Evolutionary conservation across 2,113 vertebrate species (phyloP).

Genomic region (Alexandromys fortis): DNA sequence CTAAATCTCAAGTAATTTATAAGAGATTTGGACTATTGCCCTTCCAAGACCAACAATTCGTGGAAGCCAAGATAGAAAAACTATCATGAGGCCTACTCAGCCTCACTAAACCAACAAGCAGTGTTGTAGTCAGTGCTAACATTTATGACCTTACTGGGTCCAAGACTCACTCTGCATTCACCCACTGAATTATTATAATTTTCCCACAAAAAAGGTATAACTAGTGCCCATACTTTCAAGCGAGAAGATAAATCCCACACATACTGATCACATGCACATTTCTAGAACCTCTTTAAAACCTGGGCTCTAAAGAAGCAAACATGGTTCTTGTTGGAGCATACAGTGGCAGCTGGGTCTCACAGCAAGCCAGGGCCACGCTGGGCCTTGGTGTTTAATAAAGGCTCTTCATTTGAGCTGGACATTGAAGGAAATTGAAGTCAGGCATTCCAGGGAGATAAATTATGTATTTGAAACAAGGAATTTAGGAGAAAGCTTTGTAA

Average conservation of each 20-base stretch:
- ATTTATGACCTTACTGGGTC: background rate
- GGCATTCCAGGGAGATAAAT: background rate
- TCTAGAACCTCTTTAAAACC: background rate
- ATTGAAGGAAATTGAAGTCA: background rate
- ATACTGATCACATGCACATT: background rate
- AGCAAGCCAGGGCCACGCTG: no score
- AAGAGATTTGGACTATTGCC: background rate
- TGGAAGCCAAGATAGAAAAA: background rate
- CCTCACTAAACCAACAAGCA: background rate
- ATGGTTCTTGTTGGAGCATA: background rate
- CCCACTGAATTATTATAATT: background rate
- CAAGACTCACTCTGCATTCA: background rate
- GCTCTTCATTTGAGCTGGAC: background rate
- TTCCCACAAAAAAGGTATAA: background rate
- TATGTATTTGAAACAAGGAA: background rate
- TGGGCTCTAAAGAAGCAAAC: background rate
- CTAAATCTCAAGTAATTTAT: background rate
- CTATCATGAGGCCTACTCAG: background rate
- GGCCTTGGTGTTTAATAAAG: background rate
- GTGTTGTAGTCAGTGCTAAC: background rate
- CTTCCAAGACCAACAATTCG: background rate
- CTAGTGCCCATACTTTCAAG: background rate
- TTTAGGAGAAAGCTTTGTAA: background rate
- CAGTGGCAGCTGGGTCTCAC: background rate
- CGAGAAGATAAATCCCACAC: background rate